These are phyloP conservation scores for Gasterosteus nipponicus DNA, from an alignment of 2,113 vertebrate species.

Conservation along the genomic window DNA sequence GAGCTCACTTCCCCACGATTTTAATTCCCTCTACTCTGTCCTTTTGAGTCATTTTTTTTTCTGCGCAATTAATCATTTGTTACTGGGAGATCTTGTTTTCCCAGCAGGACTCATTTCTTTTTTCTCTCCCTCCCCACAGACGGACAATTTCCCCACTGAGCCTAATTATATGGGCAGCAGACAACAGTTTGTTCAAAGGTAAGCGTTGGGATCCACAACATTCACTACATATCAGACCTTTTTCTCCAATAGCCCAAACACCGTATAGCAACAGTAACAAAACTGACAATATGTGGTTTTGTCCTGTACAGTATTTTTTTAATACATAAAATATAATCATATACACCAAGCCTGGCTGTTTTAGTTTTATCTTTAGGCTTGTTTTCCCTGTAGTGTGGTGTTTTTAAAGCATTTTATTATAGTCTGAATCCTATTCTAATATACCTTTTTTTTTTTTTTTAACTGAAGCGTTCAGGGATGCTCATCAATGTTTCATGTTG, in stretches of 20 bases:
- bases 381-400: not conserved
- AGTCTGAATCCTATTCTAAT: slow-evolving; percentile 33
- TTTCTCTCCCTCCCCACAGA: slow-evolving; percentile 88
- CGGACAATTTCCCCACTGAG: slow-evolving; percentile 99
- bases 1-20: slow-evolving; percentile 15
- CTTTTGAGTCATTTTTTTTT: slow-evolving; percentile 43
- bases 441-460: slow-evolving; percentile 12
- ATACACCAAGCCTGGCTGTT: slow-evolving; percentile 65
- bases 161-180: slow-evolving; percentile 99
- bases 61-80: slow-evolving; percentile 92
- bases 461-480: slow-evolving; percentile 31
- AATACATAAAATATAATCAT: slow-evolving; percentile 11
- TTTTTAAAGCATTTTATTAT: slow-evolving; percentile 29
- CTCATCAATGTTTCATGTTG: slow-evolving; percentile 25
- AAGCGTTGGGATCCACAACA: slow-evolving; percentile 83
- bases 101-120: slow-evolving; percentile 88
- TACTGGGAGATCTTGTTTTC: slow-evolving; percentile 90
- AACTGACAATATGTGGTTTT: slow-evolving; percentile 35
- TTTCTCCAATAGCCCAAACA: slow-evolving; percentile 18
- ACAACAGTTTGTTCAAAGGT: slow-evolving; percentile 99
- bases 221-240: slow-evolving; percentile 41
- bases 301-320: slow-evolving; percentile 68
- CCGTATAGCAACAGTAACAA: slow-evolving; percentile 17
- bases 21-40: slow-evolving; percentile 29
- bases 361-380: slow-evolving; percentile 46